These are phyloP conservation scores for Drosophila biarmipes DNA, from an alignment of 1,140 invertebrate genomes.

Conservation along the genomic window DNA sequence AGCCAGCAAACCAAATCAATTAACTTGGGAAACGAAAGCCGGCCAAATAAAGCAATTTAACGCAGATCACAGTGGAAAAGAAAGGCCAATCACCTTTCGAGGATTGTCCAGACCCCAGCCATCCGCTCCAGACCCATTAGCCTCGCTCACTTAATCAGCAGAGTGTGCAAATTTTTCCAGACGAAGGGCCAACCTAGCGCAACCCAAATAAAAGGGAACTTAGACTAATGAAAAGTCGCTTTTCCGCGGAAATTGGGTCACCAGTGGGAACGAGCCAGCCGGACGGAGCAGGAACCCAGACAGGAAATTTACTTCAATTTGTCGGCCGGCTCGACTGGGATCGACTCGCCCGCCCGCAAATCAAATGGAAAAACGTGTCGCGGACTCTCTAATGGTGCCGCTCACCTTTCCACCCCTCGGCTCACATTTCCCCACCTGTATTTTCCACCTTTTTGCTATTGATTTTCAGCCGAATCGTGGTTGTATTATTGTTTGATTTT, in stretches of 20 bases:
- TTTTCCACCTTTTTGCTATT: constrained; percentile 44
- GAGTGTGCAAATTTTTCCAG: constrained; percentile 53
- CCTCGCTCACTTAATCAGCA: constrained; percentile 61
- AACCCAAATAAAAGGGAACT: constrained; percentile 55
- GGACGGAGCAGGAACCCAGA: constrained; percentile 37
- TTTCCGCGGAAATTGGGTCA: constrained; percentile 77
- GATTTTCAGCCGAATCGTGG: constrained; percentile 66
- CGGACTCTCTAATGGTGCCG: constrained; percentile 35
- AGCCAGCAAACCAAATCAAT: constrained; percentile 53
- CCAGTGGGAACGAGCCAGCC: constrained; percentile 21
- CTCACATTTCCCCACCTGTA: constrained; percentile 32
- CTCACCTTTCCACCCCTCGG: constrained; percentile 34
- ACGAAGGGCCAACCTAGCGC: constrained; percentile 23
- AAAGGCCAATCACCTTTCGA: constrained; percentile 25
- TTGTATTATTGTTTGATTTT: constrained; percentile 58
- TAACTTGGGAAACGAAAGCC: constrained; percentile 41
- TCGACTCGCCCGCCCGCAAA: constrained; percentile 48
- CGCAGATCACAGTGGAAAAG: constrained; percentile 22
- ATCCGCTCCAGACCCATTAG: constrained; percentile 35
- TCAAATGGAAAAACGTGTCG: constrained; percentile 79
- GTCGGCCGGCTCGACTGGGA: constrained; percentile 35
- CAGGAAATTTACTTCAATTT: constrained; percentile 79
- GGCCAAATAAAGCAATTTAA: constrained; percentile 63
- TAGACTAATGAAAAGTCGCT: constrained; percentile 77
- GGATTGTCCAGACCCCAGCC: constrained; percentile 12